Percentiles rank a stretch among this genome's conserved stretches.
Evolutionary conservation across 2,888 invertebrate species (phyloP).

Genomic region (Diabrotica balteata): DNA sequence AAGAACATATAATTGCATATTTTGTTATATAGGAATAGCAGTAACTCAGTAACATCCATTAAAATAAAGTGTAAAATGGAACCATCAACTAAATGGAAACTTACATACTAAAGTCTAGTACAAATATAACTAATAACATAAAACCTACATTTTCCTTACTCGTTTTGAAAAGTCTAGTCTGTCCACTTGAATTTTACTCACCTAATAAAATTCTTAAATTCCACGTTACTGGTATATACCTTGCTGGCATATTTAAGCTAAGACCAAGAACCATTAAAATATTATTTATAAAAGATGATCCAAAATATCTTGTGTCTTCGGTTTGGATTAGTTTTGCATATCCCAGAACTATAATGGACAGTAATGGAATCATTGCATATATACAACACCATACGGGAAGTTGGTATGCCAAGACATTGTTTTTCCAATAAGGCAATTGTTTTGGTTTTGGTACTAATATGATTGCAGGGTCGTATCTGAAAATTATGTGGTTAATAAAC

Average conservation of each 20-base stretch:
- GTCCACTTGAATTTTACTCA: background rate
- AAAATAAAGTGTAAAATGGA: too few relatives aligned
- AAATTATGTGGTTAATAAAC: too few relatives aligned
- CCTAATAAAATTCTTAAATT: constrained; percentile 4
- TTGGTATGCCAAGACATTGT: constrained; percentile 1
- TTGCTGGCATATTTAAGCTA: background rate
- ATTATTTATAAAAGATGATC: background rate
- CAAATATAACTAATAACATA: too few relatives aligned
- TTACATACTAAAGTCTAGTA: too few relatives aligned
- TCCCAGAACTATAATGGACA: background rate
- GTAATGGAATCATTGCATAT: background rate
- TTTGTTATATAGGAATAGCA: too few relatives aligned
- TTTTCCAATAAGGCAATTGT: background rate
- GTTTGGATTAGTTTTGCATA: constrained; percentile 2
- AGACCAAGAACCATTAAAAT: background rate
- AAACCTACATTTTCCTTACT: too few relatives aligned
- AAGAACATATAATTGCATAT: too few relatives aligned
- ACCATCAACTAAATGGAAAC: too few relatives aligned
- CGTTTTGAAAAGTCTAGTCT: too few relatives aligned
- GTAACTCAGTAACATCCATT: too few relatives aligned
- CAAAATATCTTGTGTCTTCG: constrained; percentile 1
- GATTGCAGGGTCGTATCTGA: background rate
- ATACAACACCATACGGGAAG: background rate
- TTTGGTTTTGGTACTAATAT: background rate
- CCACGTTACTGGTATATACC: background rate